Evolutionary conservation across 2,888 invertebrate species (phyloP), one percentile per base, ranked within the genome.

Genomic region (Tachystola acroxantha): DNA sequence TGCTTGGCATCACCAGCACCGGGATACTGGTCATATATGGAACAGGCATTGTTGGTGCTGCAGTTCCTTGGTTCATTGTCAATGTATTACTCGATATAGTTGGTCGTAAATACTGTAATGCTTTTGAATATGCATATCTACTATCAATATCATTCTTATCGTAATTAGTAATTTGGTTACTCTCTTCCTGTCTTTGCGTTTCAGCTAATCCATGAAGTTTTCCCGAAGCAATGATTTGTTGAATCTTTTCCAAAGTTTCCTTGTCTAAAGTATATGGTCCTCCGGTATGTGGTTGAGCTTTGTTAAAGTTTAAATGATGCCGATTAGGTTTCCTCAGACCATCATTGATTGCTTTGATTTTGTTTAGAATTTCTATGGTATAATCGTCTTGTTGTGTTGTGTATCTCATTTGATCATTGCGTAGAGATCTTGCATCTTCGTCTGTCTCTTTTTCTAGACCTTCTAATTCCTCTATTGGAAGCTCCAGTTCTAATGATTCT

Each of bases 331-430:
- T 70, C 56, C 78, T 58, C 3, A 85, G 46, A 11, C 77, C 76
- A 30, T 80, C 74, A 50, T 90, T 90, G 3, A 90, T 75, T 39
- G 75, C 70, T 51, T 79, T 82, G 42, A 90, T 90, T 68, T 89
- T 89, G 25, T 88, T 79, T 16, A 90, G 57, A 37, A 90, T 90
- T 20, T 88, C 82, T 59, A 54, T 62, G 3, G 74, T 68, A 20
- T 48, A 57, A 2, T 53, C 53, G 20, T 60, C 58, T 42, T 58
- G 52, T n/a, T 26, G 46, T 43, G 28, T 44, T 34, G 14, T 57
- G 43, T 11, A 57, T 56, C 45, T 59, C 48, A 46, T 66, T 61
- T 22, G 65, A 64, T 19, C 55, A 48, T 38, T 16, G 14, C 30
- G 12, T 3, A 76, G 45, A 29, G 75, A 62, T 45, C 63, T 60